Evolutionary conservation across 2,888 invertebrate species (phyloP).

Genomic region (Mechanitis messenoides): DNA sequence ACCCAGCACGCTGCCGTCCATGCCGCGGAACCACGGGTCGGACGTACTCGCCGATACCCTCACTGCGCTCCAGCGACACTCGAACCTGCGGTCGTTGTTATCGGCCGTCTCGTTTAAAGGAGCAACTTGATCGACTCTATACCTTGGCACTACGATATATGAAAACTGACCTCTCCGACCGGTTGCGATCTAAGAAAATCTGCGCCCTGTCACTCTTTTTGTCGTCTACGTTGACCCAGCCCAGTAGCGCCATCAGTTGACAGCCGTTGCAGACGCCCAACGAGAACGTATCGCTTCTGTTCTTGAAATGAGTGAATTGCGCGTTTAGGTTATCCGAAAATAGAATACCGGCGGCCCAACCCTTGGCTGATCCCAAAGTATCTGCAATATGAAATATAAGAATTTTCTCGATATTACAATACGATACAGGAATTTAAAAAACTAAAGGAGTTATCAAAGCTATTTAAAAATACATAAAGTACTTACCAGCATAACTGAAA

Average conservation of each 20-base stretch:
- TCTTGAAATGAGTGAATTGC: conserved; percentile 87
- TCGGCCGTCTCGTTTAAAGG: too few species aligned
- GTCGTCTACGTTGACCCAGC: conserved; percentile 85
- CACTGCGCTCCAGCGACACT: conserved; percentile 87
- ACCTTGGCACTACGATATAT: too few species aligned
- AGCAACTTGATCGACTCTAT: too few species aligned
- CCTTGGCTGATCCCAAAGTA: conserved; percentile 97
- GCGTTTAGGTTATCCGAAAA: conserved; percentile 85
- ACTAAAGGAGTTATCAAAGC: too few species aligned
- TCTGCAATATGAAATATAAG: conserved; percentile 68
- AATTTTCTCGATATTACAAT: too few species aligned
- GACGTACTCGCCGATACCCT: conserved; percentile 79
- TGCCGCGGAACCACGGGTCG: conserved; percentile 91
- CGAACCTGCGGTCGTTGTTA: conserved; percentile 54
- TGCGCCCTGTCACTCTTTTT: conserved; percentile 56
- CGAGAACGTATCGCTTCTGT: conserved; percentile 90
- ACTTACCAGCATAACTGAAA: conserved; percentile 96
- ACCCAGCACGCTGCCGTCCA: conserved; percentile 92
- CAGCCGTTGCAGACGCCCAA: conserved; percentile 99
- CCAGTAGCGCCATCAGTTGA: conserved; percentile 94
- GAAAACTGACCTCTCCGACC: conserved; percentile 83
- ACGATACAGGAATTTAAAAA: too few species aligned
- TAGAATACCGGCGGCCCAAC: conserved; percentile 95
- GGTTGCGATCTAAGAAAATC: conserved; percentile 88
- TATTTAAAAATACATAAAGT: background rate